phyloP scores from a whole-genome alignment of 2,797 vertebrate genomes.

The Rhabdomys pumilio region DNA sequence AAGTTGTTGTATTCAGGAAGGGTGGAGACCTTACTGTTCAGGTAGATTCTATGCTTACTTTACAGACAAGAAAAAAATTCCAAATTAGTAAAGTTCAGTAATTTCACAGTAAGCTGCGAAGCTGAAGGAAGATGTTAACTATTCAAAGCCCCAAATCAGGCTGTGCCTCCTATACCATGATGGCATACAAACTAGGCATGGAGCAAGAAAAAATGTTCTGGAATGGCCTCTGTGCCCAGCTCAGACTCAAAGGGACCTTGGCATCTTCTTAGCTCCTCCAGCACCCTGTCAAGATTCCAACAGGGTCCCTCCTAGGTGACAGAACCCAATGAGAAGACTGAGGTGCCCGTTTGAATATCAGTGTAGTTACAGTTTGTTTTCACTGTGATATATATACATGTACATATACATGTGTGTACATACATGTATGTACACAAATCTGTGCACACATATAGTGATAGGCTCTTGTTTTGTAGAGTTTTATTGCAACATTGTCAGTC shows the following conservation, averaged over 20 bases:
- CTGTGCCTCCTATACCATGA: accelerated
- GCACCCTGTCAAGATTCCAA: neutral
- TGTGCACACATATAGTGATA: neutral
- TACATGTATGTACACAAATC: neutral
- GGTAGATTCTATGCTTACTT: neutral
- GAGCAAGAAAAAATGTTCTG: neutral
- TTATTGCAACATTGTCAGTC: neutral
- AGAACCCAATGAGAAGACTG: conserved; percentile 29
- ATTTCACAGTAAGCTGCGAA: neutral
- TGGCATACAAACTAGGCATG: accelerated
- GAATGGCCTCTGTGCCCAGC: neutral
- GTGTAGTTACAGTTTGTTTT: conserved; percentile 15
- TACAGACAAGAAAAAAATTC: conserved; percentile 24
- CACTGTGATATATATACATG: neutral
- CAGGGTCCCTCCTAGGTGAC: neutral
- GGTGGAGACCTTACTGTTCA: neutral
- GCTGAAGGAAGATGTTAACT: neutral
- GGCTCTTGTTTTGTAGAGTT: conserved; percentile 23
- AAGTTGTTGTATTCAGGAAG: neutral
- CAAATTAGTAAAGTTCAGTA: conserved; percentile 3
- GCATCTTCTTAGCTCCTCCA: neutral
- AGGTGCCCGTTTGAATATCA: neutral
- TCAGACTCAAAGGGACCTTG: conserved; percentile 10
- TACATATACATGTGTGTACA: neutral
- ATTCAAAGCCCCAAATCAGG: neutral